A percentile compares a stretch with the other conserved stretches of the same genome.
Evolutionary conservation across 2,888 invertebrate genomes (phyloP).

Genomic region (Archips crataeganus): DNA sequence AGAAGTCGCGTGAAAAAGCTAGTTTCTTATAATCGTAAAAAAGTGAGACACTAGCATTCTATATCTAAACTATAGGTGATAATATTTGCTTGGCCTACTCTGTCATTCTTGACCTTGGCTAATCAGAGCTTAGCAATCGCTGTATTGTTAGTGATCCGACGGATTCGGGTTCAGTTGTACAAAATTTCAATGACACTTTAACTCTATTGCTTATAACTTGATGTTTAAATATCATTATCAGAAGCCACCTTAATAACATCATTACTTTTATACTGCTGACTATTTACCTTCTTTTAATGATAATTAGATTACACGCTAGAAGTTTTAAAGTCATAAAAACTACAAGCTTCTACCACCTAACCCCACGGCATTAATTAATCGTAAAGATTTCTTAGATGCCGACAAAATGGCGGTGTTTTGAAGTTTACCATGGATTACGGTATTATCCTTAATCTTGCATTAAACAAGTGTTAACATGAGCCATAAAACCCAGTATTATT

Average conservation of each 20-base stretch:
- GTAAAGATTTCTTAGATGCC: constrained; percentile 37
- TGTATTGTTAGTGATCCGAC: too few relatives aligned
- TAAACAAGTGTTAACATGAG: constrained; percentile 38
- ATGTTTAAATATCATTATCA: too few relatives aligned
- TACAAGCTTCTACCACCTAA: constrained; percentile 20
- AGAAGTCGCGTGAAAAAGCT: too few relatives aligned
- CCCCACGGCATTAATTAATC: constrained; percentile 20
- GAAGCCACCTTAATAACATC: background rate
- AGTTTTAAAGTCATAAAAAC: constrained; percentile 32
- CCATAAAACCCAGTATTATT: constrained; percentile 27
- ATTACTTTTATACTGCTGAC: background rate
- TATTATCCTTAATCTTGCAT: constrained; percentile 35
- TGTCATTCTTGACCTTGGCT: too few relatives aligned
- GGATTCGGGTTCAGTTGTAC: too few relatives aligned
- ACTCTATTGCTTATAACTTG: too few relatives aligned
- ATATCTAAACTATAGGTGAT: too few relatives aligned
- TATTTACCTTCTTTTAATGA: background rate
- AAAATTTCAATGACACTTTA: too few relatives aligned
- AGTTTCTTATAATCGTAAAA: too few relatives aligned
- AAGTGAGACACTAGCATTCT: too few relatives aligned
- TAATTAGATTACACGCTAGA: constrained; percentile 27
- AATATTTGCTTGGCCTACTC: too few relatives aligned
- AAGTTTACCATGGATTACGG: constrained; percentile 23
- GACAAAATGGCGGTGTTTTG: constrained; percentile 18
- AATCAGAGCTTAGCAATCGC: too few relatives aligned